Percentiles rank a stretch among this genome's conserved stretches.
Conservation (phyloP, 2,113 vertebrate genomes). For the Xenopus tropicalis region DNA sequence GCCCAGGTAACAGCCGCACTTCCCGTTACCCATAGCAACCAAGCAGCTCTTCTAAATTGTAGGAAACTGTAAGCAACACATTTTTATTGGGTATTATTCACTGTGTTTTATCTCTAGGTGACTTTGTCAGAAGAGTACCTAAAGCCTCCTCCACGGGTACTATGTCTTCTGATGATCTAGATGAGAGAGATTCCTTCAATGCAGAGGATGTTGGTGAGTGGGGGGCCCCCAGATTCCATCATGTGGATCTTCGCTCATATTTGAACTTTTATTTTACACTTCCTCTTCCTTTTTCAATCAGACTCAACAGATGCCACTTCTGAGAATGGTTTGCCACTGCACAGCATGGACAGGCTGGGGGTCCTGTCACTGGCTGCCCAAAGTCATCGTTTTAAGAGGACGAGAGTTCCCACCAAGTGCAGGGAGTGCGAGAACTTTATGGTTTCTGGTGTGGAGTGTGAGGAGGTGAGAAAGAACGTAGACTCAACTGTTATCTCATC, state of each 20-base stretch:
- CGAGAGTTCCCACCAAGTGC: slow-evolving; percentile 84
- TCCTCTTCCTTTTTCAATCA: slow-evolving; percentile 43
- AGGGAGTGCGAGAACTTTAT: slow-evolving; percentile 88
- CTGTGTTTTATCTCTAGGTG: slow-evolving; percentile 37
- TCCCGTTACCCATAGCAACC: too few relatives aligned
- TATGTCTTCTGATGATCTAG: slow-evolving; percentile 81
- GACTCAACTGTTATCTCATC: too few relatives aligned
- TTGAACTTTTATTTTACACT: not conserved
- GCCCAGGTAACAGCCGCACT: slow-evolving; percentile 69
- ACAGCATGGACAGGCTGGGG: slow-evolving; percentile 57
- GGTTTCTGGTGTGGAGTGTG: slow-evolving; percentile 84
- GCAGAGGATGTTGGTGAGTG: slow-evolving; percentile 63
- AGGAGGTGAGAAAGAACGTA: slow-evolving; percentile 71
- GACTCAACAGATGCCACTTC: slow-evolving; percentile 61
- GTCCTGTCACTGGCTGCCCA: slow-evolving; percentile 70
- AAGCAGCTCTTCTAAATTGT: too few relatives aligned
- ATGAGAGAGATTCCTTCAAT: slow-evolving; percentile 72
- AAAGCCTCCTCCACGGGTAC: slow-evolving; percentile 73
- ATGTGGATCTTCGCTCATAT: not conserved
- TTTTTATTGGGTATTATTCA: too few relatives aligned
- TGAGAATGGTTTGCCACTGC: slow-evolving; percentile 56
- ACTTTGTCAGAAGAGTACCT: slow-evolving; percentile 54
- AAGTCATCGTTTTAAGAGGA: slow-evolving; percentile 77
- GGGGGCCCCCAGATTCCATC: not conserved
- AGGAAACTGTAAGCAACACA: too few relatives aligned